Base-by-base conservation (phyloP, 2,888 invertebrate species). In the Nomada hirtipes region DNA sequence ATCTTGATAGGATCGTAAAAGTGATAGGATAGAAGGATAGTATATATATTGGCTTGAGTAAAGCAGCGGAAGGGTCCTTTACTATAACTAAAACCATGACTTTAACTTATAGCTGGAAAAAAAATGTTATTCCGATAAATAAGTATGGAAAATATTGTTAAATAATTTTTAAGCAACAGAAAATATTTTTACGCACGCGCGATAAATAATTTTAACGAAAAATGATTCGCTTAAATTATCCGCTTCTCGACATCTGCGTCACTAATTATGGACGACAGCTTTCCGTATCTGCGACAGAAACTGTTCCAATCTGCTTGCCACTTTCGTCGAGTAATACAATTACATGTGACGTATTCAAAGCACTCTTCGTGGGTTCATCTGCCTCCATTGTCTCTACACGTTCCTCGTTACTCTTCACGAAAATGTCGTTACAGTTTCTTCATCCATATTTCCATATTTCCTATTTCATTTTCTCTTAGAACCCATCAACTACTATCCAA, bases 341-440 rank as follows among this genome's bases (percentile, higher is more conserved):
- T 50, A 10, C 26, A 7, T 26, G 59, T 11, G 47, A 52, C 52
- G 9, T 52, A 44, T 57, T 18, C n/a, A n/a, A 47, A 26, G 11
- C 23, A 26, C 26, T n/a, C 36, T 52, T 74, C 23, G 29, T 26
- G 50, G 50, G 70, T 69, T 74, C 23, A 59, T 36, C 11, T 11
- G 50, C 23, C 9, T 10, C 4, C 20, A 44, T 63, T 20, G n/a
- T 23, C 15, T 20, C 64, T 47, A 18, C 23, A 1, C 20, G n/a
- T n/a, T 18, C 50, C 2, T 13, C n/a, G 11, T 52, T 52, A 29
- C 15, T 50, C 13, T 52, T 13, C n/a, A 47, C 18, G 15, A 11
- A 23, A 65, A 65, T 26, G 26, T 72, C 65, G 42, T 52, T 20
- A 55, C n/a, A 72, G 36, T 36, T 26, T 2, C n/a, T n/a, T 65